These are phyloP conservation scores for Chaitophorus viminalis DNA, from an alignment of 2,888 invertebrate species.

Conservation along the genomic window DNA sequence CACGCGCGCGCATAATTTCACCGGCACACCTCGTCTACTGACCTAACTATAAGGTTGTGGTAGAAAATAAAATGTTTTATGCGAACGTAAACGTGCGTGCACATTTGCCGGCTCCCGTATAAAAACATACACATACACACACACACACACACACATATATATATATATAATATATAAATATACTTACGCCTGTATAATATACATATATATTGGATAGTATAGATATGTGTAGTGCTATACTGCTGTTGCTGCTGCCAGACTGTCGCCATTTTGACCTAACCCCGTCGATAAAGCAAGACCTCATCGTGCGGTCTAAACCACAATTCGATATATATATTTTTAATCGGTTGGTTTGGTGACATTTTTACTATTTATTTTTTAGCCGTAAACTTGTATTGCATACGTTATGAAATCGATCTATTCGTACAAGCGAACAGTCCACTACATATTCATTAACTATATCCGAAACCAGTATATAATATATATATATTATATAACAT, in stretches of 20 bases:
- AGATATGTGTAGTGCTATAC: too few relatives aligned
- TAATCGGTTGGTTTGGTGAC: neutral
- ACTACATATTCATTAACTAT: too few relatives aligned
- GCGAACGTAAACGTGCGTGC: conserved; percentile 36
- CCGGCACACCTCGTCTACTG: conserved; percentile 26
- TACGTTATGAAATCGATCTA: too few relatives aligned
- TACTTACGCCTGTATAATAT: too few relatives aligned
- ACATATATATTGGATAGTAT: too few relatives aligned
- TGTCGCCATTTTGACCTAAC: conserved; percentile 41
- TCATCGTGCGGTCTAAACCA: too few relatives aligned
- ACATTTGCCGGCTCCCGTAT: conserved; percentile 7
- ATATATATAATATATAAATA: too few relatives aligned
- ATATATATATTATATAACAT: too few relatives aligned
- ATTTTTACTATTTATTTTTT: neutral
- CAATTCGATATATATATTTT: conserved; percentile 4
- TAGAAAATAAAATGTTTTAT: conserved; percentile 35
- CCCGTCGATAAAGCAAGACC: neutral
- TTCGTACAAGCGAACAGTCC: too few relatives aligned
- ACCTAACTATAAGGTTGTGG: conserved; percentile 3
- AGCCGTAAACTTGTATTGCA: neutral
- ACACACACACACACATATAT: neutral
- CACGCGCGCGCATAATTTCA: conserved; percentile 23
- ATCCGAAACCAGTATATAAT: too few relatives aligned
- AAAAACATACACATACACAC: neutral
- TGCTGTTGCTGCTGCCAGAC: conserved; percentile 2